These are phyloP conservation scores for Hyphantria cunea DNA, from an alignment of 1,140 invertebrate species.

Conservation along the genomic window DNA sequence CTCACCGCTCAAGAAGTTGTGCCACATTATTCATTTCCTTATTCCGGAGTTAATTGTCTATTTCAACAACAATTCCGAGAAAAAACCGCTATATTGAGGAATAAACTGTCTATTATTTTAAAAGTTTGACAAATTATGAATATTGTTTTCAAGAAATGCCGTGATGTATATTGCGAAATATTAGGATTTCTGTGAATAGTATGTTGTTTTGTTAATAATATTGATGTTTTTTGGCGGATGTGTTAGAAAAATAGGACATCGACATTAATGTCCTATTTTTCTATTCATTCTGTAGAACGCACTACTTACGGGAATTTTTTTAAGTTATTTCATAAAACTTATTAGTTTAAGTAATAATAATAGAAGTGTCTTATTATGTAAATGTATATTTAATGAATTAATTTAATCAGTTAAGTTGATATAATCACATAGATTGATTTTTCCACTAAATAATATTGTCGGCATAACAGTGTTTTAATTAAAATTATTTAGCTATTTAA, in stretches of 20 bases:
- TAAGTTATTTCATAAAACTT: no score
- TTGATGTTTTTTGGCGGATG: slow-evolving; percentile 1
- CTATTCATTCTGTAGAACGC: no score
- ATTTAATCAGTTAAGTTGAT: no score
- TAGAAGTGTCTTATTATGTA: no score
- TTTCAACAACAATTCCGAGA: slow-evolving; percentile 7
- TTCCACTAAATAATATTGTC: no score
- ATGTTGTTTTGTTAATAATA: not conserved
- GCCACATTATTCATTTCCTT: slow-evolving; percentile 4
- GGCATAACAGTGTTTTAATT: no score
- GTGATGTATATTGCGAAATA: not conserved
- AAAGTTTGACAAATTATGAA: not conserved
- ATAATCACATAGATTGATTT: no score
- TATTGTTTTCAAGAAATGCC: not conserved
- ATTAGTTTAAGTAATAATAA: no score
- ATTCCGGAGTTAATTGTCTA: not conserved
- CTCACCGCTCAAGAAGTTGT: not conserved
- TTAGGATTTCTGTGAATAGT: not conserved
- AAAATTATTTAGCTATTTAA: no score
- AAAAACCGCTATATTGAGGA: not conserved
- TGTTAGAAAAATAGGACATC: not conserved
- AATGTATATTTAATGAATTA: no score
- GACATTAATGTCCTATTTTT: no score
- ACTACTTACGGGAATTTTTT: no score
- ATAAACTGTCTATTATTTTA: not conserved